Base-by-base conservation (phyloP, 2,113 vertebrate species). In the Pseudorectes ferrugineus region DNA sequence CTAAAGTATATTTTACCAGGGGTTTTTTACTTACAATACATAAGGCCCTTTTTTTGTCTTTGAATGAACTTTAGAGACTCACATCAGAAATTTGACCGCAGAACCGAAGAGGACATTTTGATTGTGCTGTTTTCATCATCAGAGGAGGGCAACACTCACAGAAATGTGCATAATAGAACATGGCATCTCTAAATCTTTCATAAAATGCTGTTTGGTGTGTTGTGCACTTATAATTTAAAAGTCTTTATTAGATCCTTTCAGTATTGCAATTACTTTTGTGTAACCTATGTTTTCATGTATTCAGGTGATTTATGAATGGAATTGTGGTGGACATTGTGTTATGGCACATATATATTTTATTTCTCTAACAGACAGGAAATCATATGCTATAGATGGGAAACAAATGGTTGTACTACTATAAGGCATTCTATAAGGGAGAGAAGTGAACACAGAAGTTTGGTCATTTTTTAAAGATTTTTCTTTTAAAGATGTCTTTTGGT, bases 401-500 rank as follows among this genome's bases (percentile, higher is more conserved):
- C 9, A 78, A 72, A 45, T 65, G 1, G 2, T 49, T 85, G 14
- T n/a, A 40, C 18, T 63, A 11, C 51, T 52, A 1, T 12, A 70
- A 65, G 20, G 4, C 23, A n/a, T 91, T 85, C n/a, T 70, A 3
- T 28, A 63, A 12, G 14, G 5, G 2, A 61, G 8, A 45, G 24
- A n/a, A 35, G 4, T 57, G 24, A 95, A 65, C 17, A 46, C 2
- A 29, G 28, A 54, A 68, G 12, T 80, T 71, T 31, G 5, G 11
- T 51, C 9, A 43, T 49, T 61, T 52, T 61, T 70, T 55, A 36
- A 46, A 14, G 16, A 9, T 29, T 36, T 40, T 40, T n/a, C n/a
- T 46, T 66, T 26, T 7, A 4, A 33, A n/a, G 0, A 29, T n/a
- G 49, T 63, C 0, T 54, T 72, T 23, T 54, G 2, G 0, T 21